phyloP scores from a whole-genome alignment of 2,113 vertebrate genomes.

The Seriola dumerili region DNA sequence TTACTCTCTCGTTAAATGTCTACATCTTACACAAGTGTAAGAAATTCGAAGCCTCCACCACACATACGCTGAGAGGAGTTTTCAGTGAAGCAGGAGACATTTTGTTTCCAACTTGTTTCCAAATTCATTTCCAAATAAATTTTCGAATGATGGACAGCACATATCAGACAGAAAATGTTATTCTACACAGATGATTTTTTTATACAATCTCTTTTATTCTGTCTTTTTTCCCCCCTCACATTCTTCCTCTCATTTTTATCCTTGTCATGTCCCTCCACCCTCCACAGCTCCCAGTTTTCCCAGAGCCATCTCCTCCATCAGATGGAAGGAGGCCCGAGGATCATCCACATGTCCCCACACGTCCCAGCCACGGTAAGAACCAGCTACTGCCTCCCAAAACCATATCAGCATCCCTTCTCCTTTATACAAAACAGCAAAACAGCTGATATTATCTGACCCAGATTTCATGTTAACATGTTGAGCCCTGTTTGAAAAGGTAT shows the following conservation, averaged over 20 bases:
- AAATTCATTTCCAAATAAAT: no score
- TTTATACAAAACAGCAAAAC: neutral
- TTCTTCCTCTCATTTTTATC: neutral
- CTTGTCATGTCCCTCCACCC: neutral
- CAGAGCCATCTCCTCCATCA: constrained; percentile 3
- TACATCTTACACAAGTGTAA: no score
- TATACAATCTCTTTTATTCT: no score
- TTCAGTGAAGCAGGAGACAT: no score
- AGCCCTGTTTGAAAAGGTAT: neutral
- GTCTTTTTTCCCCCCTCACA: no score
- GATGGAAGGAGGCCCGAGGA: neutral
- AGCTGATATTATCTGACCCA: neutral
- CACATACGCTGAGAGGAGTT: no score
- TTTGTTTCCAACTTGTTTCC: no score
- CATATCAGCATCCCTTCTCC: neutral
- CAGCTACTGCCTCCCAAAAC: neutral
- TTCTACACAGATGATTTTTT: no score
- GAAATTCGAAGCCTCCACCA: no score
- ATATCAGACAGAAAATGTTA: no score
- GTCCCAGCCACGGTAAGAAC: constrained; percentile 13
- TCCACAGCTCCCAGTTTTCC: constrained; percentile 14
- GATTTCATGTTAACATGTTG: neutral
- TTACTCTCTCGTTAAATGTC: no score
- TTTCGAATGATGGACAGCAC: no score
- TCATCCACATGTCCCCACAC: neutral